Base-by-base conservation (phyloP, 1,140 invertebrate genomes). In the Drosophila lacertosa region DNA sequence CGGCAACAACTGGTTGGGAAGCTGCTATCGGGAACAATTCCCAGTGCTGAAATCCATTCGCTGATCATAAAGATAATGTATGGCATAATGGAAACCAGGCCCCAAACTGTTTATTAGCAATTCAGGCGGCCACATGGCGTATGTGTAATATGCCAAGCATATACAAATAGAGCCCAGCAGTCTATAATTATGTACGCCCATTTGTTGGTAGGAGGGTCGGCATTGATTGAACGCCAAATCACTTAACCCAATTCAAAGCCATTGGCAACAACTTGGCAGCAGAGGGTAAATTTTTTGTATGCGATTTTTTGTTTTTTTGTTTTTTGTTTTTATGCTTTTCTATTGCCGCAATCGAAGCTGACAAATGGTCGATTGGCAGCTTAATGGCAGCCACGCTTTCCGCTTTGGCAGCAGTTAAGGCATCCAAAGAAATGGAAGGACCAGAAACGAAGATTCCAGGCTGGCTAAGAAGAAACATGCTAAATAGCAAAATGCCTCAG, bases 291-390 rank as follows among this genome's bases (percentile, higher is more conserved):
- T 68, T 78, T 78, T 54, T 69, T 53, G 39, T 35, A 4, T 22
- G 2, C 10, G 7, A 1, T 37, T 20, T 20, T 22, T 32, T 24
- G 24, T 15, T 6, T 16, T 18, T 16, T 63, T 63, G 35, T 40
- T 40, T 11, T 39, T 29, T 40, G 2, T 26, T 40, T 24, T 20
- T 11, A 10, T 26, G 29, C 20, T 39, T 29, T 67, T 68, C 48
- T 80, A 67, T 63, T 67, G 53, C 75, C 45, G 48, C 60, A 68
- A 64, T 60, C 58, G 76, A 63, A 66, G 71, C 66, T 79, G 75
- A 84, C 80, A 83, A 82, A 79, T 84, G 75, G 80, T 51, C 72
- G 76, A 83, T 75, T 83, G 71, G 71, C 81, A 79, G 79, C 80
- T 83, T 71, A 83, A 83, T 82, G 78, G 65, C 70, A 83, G 79